A percentile compares a stretch with the other conserved stretches of the same genome.
These are phyloP conservation scores for Diplodus sargus DNA, from an alignment of 2,797 vertebrate species.

Conservation along the genomic window DNA sequence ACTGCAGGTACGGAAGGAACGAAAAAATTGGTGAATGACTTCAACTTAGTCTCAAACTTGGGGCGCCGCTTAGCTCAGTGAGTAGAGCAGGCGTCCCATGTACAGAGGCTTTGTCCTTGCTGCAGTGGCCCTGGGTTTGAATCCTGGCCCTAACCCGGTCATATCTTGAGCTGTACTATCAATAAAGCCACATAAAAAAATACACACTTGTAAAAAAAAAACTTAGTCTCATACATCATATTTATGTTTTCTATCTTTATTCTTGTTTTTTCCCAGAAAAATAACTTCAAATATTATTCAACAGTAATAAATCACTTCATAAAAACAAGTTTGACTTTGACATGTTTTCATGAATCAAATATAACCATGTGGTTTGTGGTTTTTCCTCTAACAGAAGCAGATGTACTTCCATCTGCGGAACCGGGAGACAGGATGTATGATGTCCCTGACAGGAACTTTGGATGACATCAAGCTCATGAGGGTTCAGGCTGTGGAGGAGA, in stretches of 20 bases:
- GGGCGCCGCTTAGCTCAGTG: too few species aligned
- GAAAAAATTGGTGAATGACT: background rate
- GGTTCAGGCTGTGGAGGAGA: constrained; percentile 91
- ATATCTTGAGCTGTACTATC: too few species aligned
- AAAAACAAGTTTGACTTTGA: background rate
- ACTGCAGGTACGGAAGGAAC: constrained; percentile 87
- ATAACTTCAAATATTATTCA: background rate
- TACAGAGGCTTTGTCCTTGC: too few species aligned
- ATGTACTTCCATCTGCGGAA: constrained; percentile 91
- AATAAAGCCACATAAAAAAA: too few species aligned
- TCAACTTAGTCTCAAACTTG: too few species aligned
- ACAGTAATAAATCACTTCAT: background rate
- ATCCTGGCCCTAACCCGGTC: too few species aligned
- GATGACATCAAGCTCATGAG: constrained; percentile 94
- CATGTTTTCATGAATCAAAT: background rate
- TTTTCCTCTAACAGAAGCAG: constrained; percentile 84
- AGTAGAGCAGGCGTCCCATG: too few species aligned
- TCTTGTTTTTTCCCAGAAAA: background rate
- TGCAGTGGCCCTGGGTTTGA: too few species aligned
- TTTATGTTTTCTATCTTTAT: background rate
- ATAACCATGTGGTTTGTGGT: background rate
- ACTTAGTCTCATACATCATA: background rate
- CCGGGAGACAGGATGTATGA: constrained; percentile 86
- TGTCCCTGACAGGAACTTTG: constrained; percentile 90
- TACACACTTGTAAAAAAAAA: too few species aligned